Evolutionary conservation across 2,113 vertebrate species (phyloP).

Genomic region (Neodon shergylaensis): DNA sequence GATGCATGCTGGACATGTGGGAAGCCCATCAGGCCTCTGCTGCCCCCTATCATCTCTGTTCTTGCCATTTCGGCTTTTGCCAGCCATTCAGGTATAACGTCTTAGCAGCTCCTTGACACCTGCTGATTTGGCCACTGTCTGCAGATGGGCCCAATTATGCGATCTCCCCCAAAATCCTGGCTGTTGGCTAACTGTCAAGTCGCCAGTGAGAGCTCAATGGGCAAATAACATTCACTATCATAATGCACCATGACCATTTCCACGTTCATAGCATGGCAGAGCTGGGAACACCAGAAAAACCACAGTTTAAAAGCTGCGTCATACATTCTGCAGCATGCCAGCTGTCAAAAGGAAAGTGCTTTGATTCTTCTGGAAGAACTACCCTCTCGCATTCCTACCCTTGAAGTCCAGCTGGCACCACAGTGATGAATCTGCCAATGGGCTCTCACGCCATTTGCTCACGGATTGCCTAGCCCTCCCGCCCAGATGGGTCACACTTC

Average conservation of each 20-base stretch:
- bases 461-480: slow-evolving; percentile 26
- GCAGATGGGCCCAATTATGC: slow-evolving; percentile 11
- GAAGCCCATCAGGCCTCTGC: neutral
- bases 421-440: slow-evolving; percentile 63
- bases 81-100: neutral
- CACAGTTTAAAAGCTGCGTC: neutral
- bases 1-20: neutral
- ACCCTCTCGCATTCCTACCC: slow-evolving; percentile 57
- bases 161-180: neutral
- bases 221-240: slow-evolving; percentile 21
- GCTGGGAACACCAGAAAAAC: neutral
- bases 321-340: slow-evolving; percentile 21
- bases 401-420: slow-evolving; percentile 40
- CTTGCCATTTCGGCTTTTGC: neutral
- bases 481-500: slow-evolving; percentile 40
- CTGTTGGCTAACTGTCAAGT: neutral
- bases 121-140: neutral
- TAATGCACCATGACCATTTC: neutral
- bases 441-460: slow-evolving; percentile 52
- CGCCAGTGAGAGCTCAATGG: neutral
- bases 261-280: neutral
- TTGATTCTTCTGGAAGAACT: slow-evolving; percentile 43
- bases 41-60: neutral
- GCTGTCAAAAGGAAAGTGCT: slow-evolving; percentile 30
- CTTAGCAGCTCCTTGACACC: slow-evolving; percentile 1